Evolutionary conservation across 2,888 invertebrate species (phyloP).

Genomic region (Pycnomerus fuliginosus): DNA sequence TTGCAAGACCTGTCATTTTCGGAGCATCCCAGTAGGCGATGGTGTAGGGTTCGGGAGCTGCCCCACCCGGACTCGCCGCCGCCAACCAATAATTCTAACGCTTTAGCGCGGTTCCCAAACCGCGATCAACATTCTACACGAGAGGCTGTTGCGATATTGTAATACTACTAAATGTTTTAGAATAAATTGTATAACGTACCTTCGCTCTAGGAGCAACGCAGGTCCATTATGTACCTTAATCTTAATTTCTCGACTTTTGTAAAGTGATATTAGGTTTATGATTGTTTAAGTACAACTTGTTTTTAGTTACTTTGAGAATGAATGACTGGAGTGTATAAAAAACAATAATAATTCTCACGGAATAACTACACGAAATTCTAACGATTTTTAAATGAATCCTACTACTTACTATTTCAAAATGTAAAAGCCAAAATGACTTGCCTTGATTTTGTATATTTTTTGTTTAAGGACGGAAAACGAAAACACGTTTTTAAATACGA

Average conservation of each 20-base stretch:
- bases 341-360: conserved; percentile 31
- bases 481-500: conserved; percentile 37
- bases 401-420: conserved; percentile 13
- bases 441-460: conserved; percentile 35
- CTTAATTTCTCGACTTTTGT: conserved; percentile 29
- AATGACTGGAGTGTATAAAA: conserved; percentile 34
- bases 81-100: conserved; percentile 50
- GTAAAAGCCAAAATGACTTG: conserved; percentile 36
- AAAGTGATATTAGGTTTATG: conserved; percentile 45
- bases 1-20: too few relatives aligned
- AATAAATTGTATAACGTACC: conserved; percentile 21
- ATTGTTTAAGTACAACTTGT: conserved; percentile 30
- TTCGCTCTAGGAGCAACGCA: conserved; percentile 21
- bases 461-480: conserved; percentile 40
- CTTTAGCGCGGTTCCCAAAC: conserved; percentile 51
- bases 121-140: conserved; percentile 50
- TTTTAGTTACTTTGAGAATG: conserved; percentile 28
- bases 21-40: conserved; percentile 3
- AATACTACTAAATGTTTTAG: conserved; percentile 49
- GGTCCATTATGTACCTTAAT: background rate
- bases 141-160: conserved; percentile 54
- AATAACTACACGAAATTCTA: conserved; percentile 39
- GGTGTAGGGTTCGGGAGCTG: conserved; percentile 26
- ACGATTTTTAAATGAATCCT: conserved; percentile 37
- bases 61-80: conserved; percentile 16